Evolutionary conservation across 2,797 vertebrate species (phyloP).

Genomic region (Sebastes melanostomus): DNA sequence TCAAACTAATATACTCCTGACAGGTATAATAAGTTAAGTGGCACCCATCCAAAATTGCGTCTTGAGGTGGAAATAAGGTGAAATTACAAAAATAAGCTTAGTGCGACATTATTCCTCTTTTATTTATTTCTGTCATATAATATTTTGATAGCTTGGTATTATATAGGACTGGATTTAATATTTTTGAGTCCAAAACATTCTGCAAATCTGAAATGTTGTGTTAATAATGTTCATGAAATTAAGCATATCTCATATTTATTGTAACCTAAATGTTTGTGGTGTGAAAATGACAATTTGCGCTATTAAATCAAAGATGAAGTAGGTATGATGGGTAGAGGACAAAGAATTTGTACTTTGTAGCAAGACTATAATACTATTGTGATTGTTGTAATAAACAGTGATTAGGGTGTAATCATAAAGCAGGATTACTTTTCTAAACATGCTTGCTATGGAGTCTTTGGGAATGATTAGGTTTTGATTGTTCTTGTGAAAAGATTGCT

Average conservation of each 20-base stretch:
- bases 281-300: background rate
- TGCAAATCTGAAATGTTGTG: background rate
- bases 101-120: background rate
- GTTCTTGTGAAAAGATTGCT: conserved; percentile 23
- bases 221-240: background rate
- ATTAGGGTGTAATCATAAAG: background rate
- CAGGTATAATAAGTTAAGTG: background rate
- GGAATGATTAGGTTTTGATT: conserved; percentile 19
- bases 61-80: background rate
- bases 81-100: background rate
- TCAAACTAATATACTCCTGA: background rate
- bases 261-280: background rate
- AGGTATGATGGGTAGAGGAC: too few species aligned
- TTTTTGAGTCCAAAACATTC: background rate
- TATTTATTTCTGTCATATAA: background rate
- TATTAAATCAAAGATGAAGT: background rate
- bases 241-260: background rate
- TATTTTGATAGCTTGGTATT: background rate
- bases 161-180: background rate
- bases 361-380: background rate
- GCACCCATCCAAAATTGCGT: background rate
- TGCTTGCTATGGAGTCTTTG: conserved; percentile 8
- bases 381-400: background rate
- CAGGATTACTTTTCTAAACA: background rate
- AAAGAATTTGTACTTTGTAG: background rate